phyloP scores from a whole-genome alignment of 1,140 invertebrate species.

The Heterodera carotae region DNA sequence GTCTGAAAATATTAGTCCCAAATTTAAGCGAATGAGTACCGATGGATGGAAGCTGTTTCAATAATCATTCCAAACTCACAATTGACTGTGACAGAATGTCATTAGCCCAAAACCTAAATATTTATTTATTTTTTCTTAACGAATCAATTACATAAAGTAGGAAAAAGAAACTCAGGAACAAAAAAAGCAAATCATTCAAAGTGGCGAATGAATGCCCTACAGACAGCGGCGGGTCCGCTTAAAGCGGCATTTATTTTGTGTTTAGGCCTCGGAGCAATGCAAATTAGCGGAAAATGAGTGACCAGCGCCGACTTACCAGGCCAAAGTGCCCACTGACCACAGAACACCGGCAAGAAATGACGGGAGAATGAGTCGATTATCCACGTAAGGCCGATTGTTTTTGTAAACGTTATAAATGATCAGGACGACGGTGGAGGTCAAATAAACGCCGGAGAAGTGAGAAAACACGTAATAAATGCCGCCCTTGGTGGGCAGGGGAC shows the following conservation, averaged over 20 bases:
- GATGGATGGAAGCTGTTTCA: too few species aligned
- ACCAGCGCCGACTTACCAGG: constrained; percentile 58
- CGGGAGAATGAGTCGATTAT: constrained; percentile 66
- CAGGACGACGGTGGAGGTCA: constrained; percentile 56
- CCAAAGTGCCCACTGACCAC: constrained; percentile 67
- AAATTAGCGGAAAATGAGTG: too few species aligned
- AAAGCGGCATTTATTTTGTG: too few species aligned
- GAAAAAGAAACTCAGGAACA: too few species aligned
- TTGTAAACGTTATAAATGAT: constrained; percentile 65
- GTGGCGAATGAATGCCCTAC: too few species aligned
- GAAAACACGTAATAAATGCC: constrained; percentile 68
- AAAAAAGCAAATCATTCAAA: too few species aligned
- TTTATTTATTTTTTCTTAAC: not conserved
- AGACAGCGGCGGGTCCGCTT: too few species aligned
- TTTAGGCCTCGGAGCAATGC: too few species aligned
- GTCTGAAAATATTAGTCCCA: constrained; percentile 1
- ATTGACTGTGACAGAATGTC: not conserved
- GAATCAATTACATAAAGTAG: too few species aligned
- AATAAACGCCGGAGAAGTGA: constrained; percentile 65
- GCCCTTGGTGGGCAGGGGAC: constrained; percentile 44
- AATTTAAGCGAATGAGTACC: too few species aligned
- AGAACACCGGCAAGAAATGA: constrained; percentile 67
- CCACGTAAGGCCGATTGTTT: constrained; percentile 65
- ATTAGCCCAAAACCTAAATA: constrained; percentile 36
- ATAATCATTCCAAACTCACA: too few species aligned